These are phyloP conservation scores for Acleris literana DNA, from an alignment of 2,888 invertebrate species.

Conservation along the genomic window DNA sequence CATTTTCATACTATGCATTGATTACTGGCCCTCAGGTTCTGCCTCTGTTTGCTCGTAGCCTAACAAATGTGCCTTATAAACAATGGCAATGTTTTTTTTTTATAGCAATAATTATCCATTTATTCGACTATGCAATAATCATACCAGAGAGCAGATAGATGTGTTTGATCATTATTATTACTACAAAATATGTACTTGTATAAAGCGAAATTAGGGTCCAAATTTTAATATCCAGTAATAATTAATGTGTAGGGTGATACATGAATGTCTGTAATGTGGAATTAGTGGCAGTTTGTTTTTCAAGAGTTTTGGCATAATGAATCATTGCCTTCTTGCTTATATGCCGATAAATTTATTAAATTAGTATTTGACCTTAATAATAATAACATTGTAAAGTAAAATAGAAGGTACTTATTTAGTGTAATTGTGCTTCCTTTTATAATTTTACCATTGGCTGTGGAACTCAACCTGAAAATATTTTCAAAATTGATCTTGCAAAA, in stretches of 20 bases:
- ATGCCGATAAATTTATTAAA: background rate
- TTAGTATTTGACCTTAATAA: background rate
- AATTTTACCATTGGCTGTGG: too few relatives aligned
- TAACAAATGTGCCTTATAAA: background rate
- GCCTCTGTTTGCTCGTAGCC: background rate
- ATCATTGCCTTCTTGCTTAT: background rate
- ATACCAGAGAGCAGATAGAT: background rate
- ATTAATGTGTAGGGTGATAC: background rate
- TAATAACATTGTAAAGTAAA: background rate
- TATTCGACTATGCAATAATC: background rate
- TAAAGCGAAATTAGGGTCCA: slow-evolving; percentile 20
- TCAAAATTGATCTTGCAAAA: too few relatives aligned
- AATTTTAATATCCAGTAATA: slow-evolving; percentile 8
- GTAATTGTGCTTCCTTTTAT: too few relatives aligned
- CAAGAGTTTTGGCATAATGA: slow-evolving; percentile 10
- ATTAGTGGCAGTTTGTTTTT: background rate
- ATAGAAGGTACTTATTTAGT: background rate
- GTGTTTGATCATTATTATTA: background rate
- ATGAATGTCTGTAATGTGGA: background rate
- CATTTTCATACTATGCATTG: too few relatives aligned
- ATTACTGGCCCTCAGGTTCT: too few relatives aligned
- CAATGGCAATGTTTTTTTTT: background rate
- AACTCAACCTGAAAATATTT: too few relatives aligned
- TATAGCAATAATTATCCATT: too few relatives aligned
- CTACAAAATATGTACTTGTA: background rate